A percentile compares a stretch with the other conserved stretches of the same genome.
Conservation (phyloP, 2,113 vertebrate species). For the Scophthalmus maximus region DNA sequence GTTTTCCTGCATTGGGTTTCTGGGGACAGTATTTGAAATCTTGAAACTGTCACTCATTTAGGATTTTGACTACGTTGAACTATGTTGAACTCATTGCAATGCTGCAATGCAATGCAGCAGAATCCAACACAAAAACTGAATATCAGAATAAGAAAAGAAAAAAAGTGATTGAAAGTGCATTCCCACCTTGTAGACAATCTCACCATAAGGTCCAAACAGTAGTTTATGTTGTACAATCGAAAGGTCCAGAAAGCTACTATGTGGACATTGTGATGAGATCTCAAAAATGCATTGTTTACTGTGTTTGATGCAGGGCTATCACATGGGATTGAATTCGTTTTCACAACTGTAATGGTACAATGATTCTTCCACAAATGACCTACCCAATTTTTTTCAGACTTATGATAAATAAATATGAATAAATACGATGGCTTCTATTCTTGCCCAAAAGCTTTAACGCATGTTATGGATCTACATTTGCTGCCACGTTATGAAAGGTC, state of each 20-base stretch:
- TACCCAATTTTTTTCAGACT: not conserved
- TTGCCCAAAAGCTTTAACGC: not conserved
- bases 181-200: not conserved
- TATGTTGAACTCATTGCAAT: too few relatives aligned
- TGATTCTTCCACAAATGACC: not conserved
- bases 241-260: not conserved
- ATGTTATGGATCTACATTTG: too few relatives aligned
- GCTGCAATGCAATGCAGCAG: not conserved
- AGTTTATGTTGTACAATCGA: not conserved
- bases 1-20: not conserved
- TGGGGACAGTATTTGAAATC: not conserved
- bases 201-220: not conserved
- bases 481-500: too few relatives aligned
- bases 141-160: not conserved
- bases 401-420: constrained; percentile 32
- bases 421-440: not conserved
- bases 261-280: not conserved
- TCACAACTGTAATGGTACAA: not conserved
- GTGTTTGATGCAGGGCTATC: not conserved
- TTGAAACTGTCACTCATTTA: not conserved
- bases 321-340: not conserved
- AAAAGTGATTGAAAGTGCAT: not conserved
- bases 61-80: too few relatives aligned
- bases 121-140: not conserved
- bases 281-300: not conserved